A percentile compares a stretch with the other conserved stretches of the same genome.
Evolutionary conservation across 2,113 vertebrate genomes (phyloP).

Genomic region (Callionymus lyra): DNA sequence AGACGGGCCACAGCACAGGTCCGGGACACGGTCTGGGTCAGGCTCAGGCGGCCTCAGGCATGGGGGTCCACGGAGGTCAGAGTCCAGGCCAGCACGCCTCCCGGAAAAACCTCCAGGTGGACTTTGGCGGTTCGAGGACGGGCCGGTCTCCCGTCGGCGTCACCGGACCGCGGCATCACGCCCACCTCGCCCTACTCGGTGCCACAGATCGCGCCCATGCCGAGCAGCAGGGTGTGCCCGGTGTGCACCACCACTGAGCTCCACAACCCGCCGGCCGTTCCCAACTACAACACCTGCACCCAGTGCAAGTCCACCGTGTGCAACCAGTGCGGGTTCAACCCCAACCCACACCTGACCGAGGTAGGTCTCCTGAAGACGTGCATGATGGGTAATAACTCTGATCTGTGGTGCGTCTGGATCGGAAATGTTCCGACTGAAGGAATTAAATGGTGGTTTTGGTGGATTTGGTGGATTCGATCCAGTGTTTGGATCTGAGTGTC

Average conservation of each 20-base stretch:
- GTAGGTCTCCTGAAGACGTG: too few relatives aligned
- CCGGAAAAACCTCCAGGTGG: constrained; percentile 65
- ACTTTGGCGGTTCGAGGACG: constrained; percentile 53
- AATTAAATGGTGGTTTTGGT: too few relatives aligned
- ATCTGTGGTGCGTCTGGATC: too few relatives aligned
- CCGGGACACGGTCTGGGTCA: constrained; percentile 41
- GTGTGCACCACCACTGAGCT: constrained; percentile 95
- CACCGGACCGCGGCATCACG: constrained; percentile 82
- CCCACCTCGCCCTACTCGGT: constrained; percentile 92
- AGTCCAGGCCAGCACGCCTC: constrained; percentile 58
- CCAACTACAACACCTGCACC: constrained; percentile 95
- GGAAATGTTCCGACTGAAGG: too few relatives aligned
- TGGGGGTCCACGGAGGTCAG: constrained; percentile 41
- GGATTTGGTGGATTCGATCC: too few relatives aligned
- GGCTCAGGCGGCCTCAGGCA: constrained; percentile 12
- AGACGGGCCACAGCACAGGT: constrained; percentile 25
- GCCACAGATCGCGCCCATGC: constrained; percentile 93
- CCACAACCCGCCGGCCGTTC: constrained; percentile 79
- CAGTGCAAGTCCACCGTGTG: constrained; percentile 93
- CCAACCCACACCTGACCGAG: constrained; percentile 96
- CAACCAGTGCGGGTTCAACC: constrained; percentile 99
- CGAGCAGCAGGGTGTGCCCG: constrained; percentile 92
- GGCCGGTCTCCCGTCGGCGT: constrained; percentile 68
- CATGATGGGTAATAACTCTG: too few relatives aligned
- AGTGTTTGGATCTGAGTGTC: too few relatives aligned